Evolutionary conservation across 2,888 invertebrate species (phyloP), one percentile per base, ranked within the genome.

Genomic region (Spilosoma lubricipeda): DNA sequence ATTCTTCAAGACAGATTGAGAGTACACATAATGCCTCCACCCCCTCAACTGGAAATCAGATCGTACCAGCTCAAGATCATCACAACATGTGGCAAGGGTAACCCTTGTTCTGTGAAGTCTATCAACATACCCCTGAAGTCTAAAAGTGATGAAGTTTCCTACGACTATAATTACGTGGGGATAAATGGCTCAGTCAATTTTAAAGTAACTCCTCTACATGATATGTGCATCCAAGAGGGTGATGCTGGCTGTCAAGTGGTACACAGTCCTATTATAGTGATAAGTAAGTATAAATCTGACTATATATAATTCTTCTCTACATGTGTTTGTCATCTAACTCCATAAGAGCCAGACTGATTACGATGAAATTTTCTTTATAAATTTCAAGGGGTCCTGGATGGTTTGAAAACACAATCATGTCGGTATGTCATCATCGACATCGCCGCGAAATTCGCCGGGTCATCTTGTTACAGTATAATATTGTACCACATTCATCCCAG

Each of bases 1-100:
- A 92, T 94, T 80, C 87, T 94, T 42, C 89, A 90, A 0, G 89
- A 80, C 13, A 87, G 86, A 0, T 89, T 95, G 87, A 89, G 91
- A 13, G 82, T 95, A 0, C 95, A 94, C 74, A 91, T 95, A 27
- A 89, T 91, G 85, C 92, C 94, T 0, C 94, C 95, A 1, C 94
- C 93, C 0, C 45, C 77, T 0, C 91, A 91, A 23, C 82, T 95
- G 2, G 90, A 87, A 1, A 92, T 95, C 13, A 82, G 72, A 0
- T 87, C 88, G 0, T 95, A 94, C 81, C 86, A 85, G 20, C 90
- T 95, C 27, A 87, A 88, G 56, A 90, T 93, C 0, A 83, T 90
- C 63, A 88, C 85, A 59, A 89, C 90, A 15, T 88, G 90, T 67
- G 87, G 85, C 3, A 88, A 91, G 75, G 87, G 84, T 8, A 80